These are phyloP conservation scores for Myzus persicae DNA, from an alignment of 1,140 invertebrate genomes.

Conservation along the genomic window DNA sequence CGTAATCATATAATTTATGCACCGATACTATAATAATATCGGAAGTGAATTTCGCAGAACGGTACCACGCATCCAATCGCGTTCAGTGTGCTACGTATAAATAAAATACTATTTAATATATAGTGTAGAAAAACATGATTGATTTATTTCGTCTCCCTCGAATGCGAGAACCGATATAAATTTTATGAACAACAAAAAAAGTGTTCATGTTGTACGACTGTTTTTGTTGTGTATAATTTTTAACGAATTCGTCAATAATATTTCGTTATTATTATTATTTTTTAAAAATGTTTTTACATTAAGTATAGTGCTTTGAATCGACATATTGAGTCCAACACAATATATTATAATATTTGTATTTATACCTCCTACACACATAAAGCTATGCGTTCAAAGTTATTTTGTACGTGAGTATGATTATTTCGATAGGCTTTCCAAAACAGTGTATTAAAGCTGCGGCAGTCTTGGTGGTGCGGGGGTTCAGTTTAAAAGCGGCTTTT, in stretches of 20 bases:
- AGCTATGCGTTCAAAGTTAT: background rate
- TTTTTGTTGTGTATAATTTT: background rate
- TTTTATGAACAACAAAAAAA: background rate
- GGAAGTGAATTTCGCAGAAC: background rate
- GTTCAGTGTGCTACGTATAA: background rate
- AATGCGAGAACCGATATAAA: background rate
- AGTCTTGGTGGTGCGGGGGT: background rate
- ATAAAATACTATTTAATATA: conserved; percentile 3
- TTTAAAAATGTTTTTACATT: background rate
- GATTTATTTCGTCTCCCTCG: background rate
- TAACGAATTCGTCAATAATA: background rate
- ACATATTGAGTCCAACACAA: background rate
- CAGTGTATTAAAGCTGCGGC: background rate
- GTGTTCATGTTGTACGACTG: background rate
- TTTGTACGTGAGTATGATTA: background rate
- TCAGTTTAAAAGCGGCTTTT: background rate
- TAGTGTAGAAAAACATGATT: background rate
- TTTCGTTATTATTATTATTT: background rate
- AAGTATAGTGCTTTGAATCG: background rate
- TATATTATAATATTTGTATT: background rate
- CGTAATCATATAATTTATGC: background rate
- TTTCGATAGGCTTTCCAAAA: background rate
- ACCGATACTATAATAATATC: background rate
- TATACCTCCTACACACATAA: background rate
- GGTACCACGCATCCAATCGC: background rate